These are phyloP conservation scores for Resseliella maxima DNA, from an alignment of 2,888 invertebrate species.

Conservation along the genomic window DNA sequence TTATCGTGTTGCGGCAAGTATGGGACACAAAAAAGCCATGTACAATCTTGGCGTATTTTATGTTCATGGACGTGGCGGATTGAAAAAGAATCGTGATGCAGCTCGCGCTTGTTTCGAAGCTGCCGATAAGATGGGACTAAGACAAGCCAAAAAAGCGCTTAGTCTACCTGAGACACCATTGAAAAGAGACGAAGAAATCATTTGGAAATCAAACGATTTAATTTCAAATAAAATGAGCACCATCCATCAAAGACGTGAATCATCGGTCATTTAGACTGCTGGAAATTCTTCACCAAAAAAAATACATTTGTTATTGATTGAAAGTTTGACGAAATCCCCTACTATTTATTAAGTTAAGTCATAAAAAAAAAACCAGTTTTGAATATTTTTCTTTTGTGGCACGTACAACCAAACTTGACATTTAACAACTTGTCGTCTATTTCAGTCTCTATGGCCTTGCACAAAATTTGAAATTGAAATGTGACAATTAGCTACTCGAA, in stretches of 20 bases:
- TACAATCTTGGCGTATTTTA: slow-evolving; percentile 78
- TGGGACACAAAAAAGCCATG: slow-evolving; percentile 75
- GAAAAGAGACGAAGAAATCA: not conserved
- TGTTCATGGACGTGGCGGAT: slow-evolving; percentile 74
- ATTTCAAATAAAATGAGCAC: not conserved
- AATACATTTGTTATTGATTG: not conserved
- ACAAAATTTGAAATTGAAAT: not conserved
- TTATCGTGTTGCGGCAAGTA: slow-evolving; percentile 73
- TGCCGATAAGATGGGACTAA: slow-evolving; percentile 72
- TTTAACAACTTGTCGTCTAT: not conserved
- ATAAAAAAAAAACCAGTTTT: not conserved
- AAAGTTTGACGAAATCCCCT: not conserved
- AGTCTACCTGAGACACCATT: not conserved
- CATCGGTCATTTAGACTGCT: not conserved
- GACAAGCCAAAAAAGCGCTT: slow-evolving; percentile 71
- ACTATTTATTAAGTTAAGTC: not conserved
- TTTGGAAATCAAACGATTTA: slow-evolving; percentile 15
- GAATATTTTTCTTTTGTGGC: not conserved
- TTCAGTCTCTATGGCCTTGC: not conserved
- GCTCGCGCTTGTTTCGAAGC: slow-evolving; percentile 71
- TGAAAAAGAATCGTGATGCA: slow-evolving; percentile 68
- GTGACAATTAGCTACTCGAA: not conserved
- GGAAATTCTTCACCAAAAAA: not conserved
- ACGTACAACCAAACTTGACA: not conserved
- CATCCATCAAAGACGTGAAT: slow-evolving; percentile 4